Conservation (phyloP, 2,797 vertebrate genomes). For the Parauchenoglanis ngamensis region DNA sequence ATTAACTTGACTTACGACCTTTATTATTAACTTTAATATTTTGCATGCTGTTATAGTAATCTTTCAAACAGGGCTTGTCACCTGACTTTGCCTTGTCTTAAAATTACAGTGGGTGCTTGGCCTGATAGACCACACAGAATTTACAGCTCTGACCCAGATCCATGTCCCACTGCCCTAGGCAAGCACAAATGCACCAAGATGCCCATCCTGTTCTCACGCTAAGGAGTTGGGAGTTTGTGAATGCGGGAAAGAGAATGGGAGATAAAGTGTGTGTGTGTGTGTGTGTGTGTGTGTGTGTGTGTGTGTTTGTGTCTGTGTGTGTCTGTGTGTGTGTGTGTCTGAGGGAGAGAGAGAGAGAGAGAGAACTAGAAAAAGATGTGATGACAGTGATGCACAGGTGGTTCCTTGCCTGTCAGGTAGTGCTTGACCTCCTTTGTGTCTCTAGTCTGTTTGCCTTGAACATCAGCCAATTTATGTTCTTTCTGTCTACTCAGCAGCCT, state of each 20-base stretch:
- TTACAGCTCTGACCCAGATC: constrained; percentile 58
- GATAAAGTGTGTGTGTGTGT: constrained; percentile 7
- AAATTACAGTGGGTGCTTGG: constrained; percentile 36
- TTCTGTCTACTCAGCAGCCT: constrained; percentile 55
- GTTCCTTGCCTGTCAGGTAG: constrained; percentile 73
- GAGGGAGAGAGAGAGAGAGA: not conserved
- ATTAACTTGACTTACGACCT: constrained; percentile 59
- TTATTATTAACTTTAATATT: constrained; percentile 60
- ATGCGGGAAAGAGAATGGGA: no score
- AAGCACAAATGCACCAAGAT: constrained; percentile 52
- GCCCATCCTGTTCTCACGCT: constrained; percentile 48
- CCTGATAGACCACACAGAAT: constrained; percentile 47
- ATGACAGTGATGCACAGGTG: constrained; percentile 46
- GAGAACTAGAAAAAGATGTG: constrained; percentile 22
- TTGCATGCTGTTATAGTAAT: constrained; percentile 52
- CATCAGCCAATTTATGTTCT: constrained; percentile 70
- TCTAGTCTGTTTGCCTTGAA: constrained; percentile 70
- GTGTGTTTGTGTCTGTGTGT: not conserved
- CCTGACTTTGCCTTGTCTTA: constrained; percentile 22
- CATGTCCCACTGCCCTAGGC: constrained; percentile 44
- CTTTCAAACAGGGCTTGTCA: constrained; percentile 39
- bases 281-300: not conserved
- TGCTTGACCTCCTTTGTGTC: constrained; percentile 62
- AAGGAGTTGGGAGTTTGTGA: constrained; percentile 29
- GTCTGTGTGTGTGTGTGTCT: constrained; percentile 15